Evolutionary conservation across 2,888 invertebrate species (phyloP).

Genomic region (Cyclophora punctaria): DNA sequence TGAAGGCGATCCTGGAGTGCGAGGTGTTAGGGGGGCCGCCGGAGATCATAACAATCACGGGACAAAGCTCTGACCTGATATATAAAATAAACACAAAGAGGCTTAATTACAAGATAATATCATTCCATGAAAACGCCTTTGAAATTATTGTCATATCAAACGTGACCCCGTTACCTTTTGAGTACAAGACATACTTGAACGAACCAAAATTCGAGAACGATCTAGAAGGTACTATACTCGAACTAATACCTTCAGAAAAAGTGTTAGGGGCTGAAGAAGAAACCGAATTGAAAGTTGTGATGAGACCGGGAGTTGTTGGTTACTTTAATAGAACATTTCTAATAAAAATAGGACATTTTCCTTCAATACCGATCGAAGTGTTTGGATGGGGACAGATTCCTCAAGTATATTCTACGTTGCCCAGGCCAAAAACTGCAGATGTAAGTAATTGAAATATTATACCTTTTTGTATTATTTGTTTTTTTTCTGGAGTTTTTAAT

Average conservation of each 20-base stretch:
- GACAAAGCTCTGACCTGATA: conserved; percentile 65
- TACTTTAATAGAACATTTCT: conserved; percentile 62
- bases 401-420: conserved; percentile 72
- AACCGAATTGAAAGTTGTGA: conserved; percentile 54
- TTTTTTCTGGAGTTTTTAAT: too few relatives aligned
- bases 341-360: conserved; percentile 72
- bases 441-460: conserved; percentile 24
- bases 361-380: conserved; percentile 68
- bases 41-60: conserved; percentile 64
- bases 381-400: conserved; percentile 75
- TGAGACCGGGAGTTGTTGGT: conserved; percentile 73
- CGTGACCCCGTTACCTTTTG: conserved; percentile 59
- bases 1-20: conserved; percentile 65
- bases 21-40: conserved; percentile 74
- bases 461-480: neutral
- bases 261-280: conserved; percentile 51
- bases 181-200: conserved; percentile 54
- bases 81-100: conserved; percentile 61
- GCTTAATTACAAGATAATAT: conserved; percentile 61
- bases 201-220: conserved; percentile 43
- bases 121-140: conserved; percentile 53
- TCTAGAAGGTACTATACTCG: conserved; percentile 57
- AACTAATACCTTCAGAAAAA: conserved; percentile 58
- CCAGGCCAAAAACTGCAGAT: conserved; percentile 45
- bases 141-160: conserved; percentile 62